A percentile compares a stretch with the other conserved stretches of the same genome.
Evolutionary conservation across 2,797 vertebrate genomes (phyloP).

Genomic region (Fringilla coelebs): DNA sequence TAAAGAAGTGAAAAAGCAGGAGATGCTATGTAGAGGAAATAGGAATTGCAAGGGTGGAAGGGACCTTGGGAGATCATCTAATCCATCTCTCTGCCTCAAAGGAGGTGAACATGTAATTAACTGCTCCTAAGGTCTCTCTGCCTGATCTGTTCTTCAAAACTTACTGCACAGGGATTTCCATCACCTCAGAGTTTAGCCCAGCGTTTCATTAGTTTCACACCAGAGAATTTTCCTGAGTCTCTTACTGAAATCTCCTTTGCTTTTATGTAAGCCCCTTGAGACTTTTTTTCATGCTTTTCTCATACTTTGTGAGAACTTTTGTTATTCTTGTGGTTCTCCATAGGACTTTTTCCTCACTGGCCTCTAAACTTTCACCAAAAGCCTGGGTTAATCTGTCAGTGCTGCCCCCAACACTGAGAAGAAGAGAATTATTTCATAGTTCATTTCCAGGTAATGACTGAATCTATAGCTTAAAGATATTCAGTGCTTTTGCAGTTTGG

Average conservation of each 20-base stretch:
- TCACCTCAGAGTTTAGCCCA: constrained; percentile 22
- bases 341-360: not conserved
- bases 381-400: not conserved
- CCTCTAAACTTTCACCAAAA: not conserved
- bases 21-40: not conserved
- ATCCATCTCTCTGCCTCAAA: constrained; percentile 46
- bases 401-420: not conserved
- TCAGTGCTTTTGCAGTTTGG: not conserved
- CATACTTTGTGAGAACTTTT: not conserved
- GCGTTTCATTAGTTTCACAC: not conserved
- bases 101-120: constrained; percentile 56
- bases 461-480: not conserved
- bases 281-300: not conserved
- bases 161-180: constrained; percentile 29
- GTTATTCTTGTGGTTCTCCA: not conserved
- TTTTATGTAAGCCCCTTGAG: constrained; percentile 20
- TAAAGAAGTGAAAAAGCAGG: constrained; percentile 23
- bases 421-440: not conserved
- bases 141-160: constrained; percentile 46
- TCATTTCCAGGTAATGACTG: not conserved
- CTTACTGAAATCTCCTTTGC: constrained; percentile 25
- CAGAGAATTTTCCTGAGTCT: not conserved
- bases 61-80: constrained; percentile 48
- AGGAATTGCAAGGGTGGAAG: constrained; percentile 20
- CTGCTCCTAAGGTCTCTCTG: constrained; percentile 9